phyloP scores from a whole-genome alignment of 2,797 vertebrate genomes.

The Hafferia zeledoni region DNA sequence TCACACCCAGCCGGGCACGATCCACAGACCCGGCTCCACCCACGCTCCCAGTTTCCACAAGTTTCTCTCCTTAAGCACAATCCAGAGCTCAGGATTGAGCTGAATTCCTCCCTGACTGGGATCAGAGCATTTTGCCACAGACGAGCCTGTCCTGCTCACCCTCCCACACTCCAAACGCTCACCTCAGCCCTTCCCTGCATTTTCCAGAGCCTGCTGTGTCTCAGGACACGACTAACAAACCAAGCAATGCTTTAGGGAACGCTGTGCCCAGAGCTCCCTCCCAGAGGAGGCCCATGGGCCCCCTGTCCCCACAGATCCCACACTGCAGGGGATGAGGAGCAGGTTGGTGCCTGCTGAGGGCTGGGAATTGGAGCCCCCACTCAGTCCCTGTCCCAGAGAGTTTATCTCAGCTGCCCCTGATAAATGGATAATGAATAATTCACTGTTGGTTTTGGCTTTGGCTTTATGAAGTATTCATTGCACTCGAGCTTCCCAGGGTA shows the following conservation, averaged over 20 bases:
- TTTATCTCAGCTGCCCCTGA: not conserved
- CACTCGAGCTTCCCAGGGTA: slow-evolving; percentile 1
- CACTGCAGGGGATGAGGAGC: rapidly evolving
- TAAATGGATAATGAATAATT: slow-evolving; percentile 51
- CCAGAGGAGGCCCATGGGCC: rapidly evolving
- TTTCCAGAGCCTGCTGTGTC: not conserved
- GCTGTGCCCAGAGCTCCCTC: not conserved
- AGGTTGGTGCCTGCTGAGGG: not conserved
- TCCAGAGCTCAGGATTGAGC: not conserved
- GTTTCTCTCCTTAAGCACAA: not conserved
- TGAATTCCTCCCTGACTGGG: not conserved
- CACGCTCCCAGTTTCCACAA: rapidly evolving
- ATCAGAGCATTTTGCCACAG: rapidly evolving
- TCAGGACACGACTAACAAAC: rapidly evolving
- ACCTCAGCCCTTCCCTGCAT: not conserved
- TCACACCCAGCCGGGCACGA: not conserved
- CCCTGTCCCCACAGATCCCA: not conserved
- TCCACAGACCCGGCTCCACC: rapidly evolving
- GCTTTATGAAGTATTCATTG: slow-evolving; percentile 60
- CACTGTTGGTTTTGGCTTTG: slow-evolving; percentile 12
- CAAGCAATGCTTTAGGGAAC: not conserved
- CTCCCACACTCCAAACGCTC: rapidly evolving
- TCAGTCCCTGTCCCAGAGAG: not conserved
- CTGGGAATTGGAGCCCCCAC: not conserved
- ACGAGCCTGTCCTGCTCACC: rapidly evolving